Evolutionary conservation across 2,113 vertebrate species (phyloP), one percentile per base, ranked within the genome.

Genomic region (Paraplagusia blochii): DNA sequence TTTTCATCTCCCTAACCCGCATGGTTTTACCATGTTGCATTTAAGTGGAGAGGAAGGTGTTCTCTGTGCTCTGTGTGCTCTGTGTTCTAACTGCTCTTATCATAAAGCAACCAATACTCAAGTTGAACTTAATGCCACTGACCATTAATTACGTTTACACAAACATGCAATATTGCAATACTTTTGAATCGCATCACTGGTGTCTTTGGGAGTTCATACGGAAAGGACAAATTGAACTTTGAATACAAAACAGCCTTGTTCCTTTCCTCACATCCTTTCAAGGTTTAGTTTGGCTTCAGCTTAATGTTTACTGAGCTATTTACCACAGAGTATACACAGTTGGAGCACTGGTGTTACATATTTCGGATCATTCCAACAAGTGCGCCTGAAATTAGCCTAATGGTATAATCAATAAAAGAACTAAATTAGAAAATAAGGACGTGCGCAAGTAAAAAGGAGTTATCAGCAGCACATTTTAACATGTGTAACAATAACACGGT

Each of bases 401-500:
- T 38, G 13, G 61, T 44, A 53, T 62, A 18, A 46, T 14, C 58
- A 47, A 56, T 17, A 45, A 63, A 61, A 48, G 38, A 61, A 50
- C n/a, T 60, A 74, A 72, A 70, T 58, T 18, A 58, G 33, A 29
- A 69, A 63, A 64, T 33, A 78, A 68, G 17, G 14, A 52, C 49
- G 67, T 15, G 44, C 15, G 50, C 63, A 66, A 33, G 18, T 35
- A 60, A 2, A 43, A 59, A 22, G 16, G 52, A 29, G 57, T 44
- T 49, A 72, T 66, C 57, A 63, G 61, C 53, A 22, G 35, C n/a
- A 53, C 50, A 34, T 52, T 69, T 47, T 47, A 43, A 77, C 71
- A 75, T 46, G 58, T 69, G 42, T 62, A 65, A 53, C 6, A 44
- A 49, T 62, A 75, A 74, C 57, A 69, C 49, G 70, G 70, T 61